These are phyloP conservation scores for Trypoxylon attenuatum DNA, from an alignment of 2,888 invertebrate species.

Conservation along the genomic window DNA sequence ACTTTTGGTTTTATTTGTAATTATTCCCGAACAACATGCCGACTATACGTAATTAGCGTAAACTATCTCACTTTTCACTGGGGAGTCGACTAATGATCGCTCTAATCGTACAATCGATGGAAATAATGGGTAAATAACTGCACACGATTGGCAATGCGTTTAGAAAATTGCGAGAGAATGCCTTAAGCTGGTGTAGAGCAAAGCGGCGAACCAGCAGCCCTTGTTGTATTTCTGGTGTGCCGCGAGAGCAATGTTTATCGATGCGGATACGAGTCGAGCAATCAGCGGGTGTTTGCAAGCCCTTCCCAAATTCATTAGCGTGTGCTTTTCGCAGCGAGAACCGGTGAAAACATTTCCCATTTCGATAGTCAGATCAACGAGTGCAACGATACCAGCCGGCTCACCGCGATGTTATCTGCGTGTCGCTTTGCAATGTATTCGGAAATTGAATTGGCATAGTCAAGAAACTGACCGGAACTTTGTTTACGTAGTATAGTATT, in stretches of 20 bases:
- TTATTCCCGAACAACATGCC: no score
- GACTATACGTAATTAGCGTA: no score
- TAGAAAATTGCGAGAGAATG: not conserved
- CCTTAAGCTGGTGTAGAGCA: not conserved
- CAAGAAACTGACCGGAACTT: not conserved
- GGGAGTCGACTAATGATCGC: no score
- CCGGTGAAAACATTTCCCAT: slow-evolving; percentile 29
- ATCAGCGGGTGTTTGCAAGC: slow-evolving; percentile 51
- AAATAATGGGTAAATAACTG: no score
- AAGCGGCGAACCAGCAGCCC: not conserved
- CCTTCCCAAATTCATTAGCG: slow-evolving; percentile 52
- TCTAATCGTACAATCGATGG: no score
- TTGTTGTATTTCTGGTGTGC: slow-evolving; percentile 26
- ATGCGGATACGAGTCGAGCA: slow-evolving; percentile 33
- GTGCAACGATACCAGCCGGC: not conserved
- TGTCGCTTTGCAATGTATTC: not conserved
- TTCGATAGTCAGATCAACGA: slow-evolving; percentile 13
- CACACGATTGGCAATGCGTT: not conserved
- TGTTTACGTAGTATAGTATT: not conserved
- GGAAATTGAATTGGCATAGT: not conserved
- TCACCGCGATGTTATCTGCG: not conserved
- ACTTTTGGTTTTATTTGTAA: no score
- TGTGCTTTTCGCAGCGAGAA: slow-evolving; percentile 30
- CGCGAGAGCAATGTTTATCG: slow-evolving; percentile 36
- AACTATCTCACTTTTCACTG: no score